Base-by-base conservation (phyloP, 1,140 invertebrate species). In the Gerris buenoi region DNA sequence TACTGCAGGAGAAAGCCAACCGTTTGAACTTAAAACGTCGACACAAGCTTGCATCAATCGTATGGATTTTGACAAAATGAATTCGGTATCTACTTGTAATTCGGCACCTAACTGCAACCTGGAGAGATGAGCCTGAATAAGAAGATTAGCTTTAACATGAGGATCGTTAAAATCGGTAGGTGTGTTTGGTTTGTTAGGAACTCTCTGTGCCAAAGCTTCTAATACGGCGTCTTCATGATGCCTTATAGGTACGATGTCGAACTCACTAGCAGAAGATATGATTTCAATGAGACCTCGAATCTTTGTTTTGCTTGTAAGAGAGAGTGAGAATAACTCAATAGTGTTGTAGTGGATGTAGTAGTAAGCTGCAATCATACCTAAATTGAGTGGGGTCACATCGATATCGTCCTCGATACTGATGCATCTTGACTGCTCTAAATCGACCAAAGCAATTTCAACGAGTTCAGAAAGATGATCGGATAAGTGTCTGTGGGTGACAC, bases 261-360 rank as follows among this genome's bases (percentile, higher is more conserved):
- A 99, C 79, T 99, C 97, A 0, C 93, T 93, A 0, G 97, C 96
- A 33, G 92, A 94, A 0, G 95, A 93, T 33, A 99, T 96, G 72
- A 99, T 99, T 79, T 99, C 97, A 68, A 99, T 79, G 0, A 99
- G 80, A 33, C 95, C 95, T 26, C 95, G 85, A 61, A 98, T 92
- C 80, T 99, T 99, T 0, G 96, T 99, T 80, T 98, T 99, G 68
- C 84, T 92, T 64, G 95, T 98, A 2, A 99, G 77, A 1, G 96
- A 98, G 71, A 97, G 84, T 74, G 92, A 96, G 81, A 99, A 99
- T 67, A 99, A 79, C 78, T 99, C 96, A 69, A 99, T 99, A 0
- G 97, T 99, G 0, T 95, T 97, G 73, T 99, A 99, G 79, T 98
- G 98, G 70, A 99, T 99, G 76, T 99, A 99, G 77, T 99, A 99